Evolutionary conservation across 2,888 invertebrate species (phyloP).

Genomic region (Malthinus seriepunctatus): DNA sequence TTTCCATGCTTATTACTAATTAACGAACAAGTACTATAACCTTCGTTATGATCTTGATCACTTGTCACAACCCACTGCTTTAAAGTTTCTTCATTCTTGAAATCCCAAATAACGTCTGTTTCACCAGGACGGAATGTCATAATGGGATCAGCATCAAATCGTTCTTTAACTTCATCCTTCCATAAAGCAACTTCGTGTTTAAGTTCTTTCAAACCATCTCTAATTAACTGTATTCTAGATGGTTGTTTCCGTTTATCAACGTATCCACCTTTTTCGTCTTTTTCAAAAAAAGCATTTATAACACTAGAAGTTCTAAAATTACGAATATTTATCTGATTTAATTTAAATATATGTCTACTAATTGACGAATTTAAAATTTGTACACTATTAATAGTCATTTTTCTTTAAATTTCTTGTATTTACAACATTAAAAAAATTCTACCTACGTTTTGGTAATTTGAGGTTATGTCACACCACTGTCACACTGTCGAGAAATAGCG

Average conservation of each 20-base stretch:
- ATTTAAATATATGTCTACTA: background rate
- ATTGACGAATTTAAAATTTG: too few species aligned
- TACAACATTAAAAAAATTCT: background rate
- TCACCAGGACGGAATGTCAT: conserved; percentile 64
- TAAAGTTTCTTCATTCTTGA: conserved; percentile 63
- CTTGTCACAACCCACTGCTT: conserved; percentile 73
- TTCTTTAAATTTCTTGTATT: background rate
- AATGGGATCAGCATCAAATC: conserved; percentile 65
- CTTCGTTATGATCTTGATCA: conserved; percentile 83
- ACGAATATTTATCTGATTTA: too few species aligned
- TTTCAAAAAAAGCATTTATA: conserved; percentile 59
- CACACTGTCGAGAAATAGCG: too few species aligned
- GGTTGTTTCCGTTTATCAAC: conserved; percentile 49
- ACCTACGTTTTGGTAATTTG: background rate
- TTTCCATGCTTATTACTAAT: conserved; percentile 69
- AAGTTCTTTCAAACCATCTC: conserved; percentile 67
- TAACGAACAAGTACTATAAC: conserved; percentile 71
- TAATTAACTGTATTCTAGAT: conserved; percentile 60
- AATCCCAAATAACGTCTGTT: conserved; percentile 74
- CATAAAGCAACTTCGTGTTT: conserved; percentile 69
- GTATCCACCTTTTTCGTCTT: conserved; percentile 65
- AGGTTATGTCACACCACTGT: too few species aligned
- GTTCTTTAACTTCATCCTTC: conserved; percentile 68
- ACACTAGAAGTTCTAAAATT: conserved; percentile 33
- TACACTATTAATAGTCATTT: too few species aligned